A percentile compares a stretch with the other conserved stretches of the same genome.
phyloP scores from a whole-genome alignment of 2,888 invertebrate genomes.

The Tryphoninae sp. region DNA sequence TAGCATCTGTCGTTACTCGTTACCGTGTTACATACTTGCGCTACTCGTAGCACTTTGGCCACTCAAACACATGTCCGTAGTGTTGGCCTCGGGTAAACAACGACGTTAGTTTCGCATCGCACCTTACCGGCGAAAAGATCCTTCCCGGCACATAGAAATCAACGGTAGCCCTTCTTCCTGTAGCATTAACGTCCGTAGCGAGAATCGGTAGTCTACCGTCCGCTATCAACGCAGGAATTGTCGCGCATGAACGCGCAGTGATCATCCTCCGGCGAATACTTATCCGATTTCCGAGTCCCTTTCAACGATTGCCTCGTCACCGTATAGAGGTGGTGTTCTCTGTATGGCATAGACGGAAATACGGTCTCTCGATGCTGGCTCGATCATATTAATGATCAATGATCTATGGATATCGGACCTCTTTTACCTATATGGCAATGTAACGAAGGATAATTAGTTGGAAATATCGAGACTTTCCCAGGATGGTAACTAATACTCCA shows the following conservation, averaged over 20 bases:
- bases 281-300: conserved; percentile 34
- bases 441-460: conserved; percentile 39
- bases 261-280: conserved; percentile 11
- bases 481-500: conserved; percentile 15
- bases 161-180: conserved; percentile 30
- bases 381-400: conserved; percentile 53
- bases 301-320: conserved; percentile 13
- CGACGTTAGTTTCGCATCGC: conserved; percentile 48
- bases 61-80: conserved; percentile 74
- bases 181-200: neutral
- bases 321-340: conserved; percentile 40
- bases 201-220: neutral
- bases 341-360: conserved; percentile 27
- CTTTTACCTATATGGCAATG: conserved; percentile 12
- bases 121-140: conserved; percentile 34
- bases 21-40: conserved; percentile 67
- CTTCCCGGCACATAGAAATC: conserved; percentile 1
- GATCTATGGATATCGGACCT: conserved; percentile 33
- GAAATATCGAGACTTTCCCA: conserved; percentile 47
- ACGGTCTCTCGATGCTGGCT: conserved; percentile 26
- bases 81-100: conserved; percentile 45
- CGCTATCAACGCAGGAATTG: neutral
- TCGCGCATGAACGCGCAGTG: neutral
- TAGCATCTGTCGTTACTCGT: conserved; percentile 76
- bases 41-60: conserved; percentile 68